Evolutionary conservation across 2,113 vertebrate species (phyloP).

Genomic region (Atherinomorus stipes): DNA sequence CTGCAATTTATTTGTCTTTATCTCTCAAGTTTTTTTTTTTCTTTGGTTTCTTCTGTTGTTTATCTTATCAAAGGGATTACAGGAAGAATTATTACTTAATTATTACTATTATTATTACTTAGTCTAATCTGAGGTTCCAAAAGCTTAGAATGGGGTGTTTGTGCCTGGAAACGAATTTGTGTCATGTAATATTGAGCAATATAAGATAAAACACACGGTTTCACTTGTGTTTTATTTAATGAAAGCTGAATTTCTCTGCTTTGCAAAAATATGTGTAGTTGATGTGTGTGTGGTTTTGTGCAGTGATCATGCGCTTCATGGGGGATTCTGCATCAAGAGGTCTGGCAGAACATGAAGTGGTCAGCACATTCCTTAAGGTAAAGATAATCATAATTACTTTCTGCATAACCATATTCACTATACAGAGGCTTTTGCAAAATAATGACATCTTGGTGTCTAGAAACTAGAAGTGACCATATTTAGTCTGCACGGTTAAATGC

Average conservation of each 20-base stretch:
- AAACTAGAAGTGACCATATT: no score
- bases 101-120: neutral
- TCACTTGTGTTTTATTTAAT: neutral
- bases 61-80: no score
- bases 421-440: no score
- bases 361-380: slow-evolving; percentile 92
- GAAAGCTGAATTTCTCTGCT: neutral
- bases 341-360: slow-evolving; percentile 86
- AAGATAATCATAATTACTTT: slow-evolving; percentile 2
- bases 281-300: slow-evolving; percentile 21
- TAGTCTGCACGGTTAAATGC: no score
- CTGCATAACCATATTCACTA: neutral
- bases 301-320: slow-evolving; percentile 98
- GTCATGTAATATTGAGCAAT: neutral
- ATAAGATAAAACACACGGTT: neutral
- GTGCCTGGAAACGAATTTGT: no score
- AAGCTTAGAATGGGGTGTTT: no score
- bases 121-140: no score
- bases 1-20: neutral
- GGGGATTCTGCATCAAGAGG: slow-evolving; percentile 89
- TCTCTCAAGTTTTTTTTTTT: neutral
- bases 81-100: neutral
- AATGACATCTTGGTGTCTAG: no score
- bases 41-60: neutral
- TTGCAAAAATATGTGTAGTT: slow-evolving; percentile 3